Evolutionary conservation across 2,797 vertebrate genomes (phyloP).

Genomic region (Tragelaphus eurycerus): DNA sequence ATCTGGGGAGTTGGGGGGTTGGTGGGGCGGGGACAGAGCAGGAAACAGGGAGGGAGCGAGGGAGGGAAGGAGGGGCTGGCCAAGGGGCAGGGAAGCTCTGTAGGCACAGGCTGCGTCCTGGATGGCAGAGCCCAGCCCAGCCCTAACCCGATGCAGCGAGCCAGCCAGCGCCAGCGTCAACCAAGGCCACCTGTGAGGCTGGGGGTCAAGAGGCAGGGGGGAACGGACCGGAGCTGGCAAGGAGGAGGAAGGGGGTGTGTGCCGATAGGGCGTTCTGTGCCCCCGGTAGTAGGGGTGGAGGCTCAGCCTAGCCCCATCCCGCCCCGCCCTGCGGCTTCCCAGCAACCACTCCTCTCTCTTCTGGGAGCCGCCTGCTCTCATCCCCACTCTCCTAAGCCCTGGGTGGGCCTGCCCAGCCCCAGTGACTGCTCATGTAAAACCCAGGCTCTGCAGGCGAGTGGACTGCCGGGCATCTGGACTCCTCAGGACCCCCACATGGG

Average conservation of each 20-base stretch:
- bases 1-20: neutral
- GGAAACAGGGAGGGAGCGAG: too few relatives aligned
- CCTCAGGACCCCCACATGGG: too few relatives aligned
- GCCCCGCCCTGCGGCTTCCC: neutral
- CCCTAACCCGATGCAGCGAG: neutral
- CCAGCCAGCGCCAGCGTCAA: neutral
- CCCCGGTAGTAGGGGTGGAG: neutral
- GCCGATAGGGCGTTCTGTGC: neutral
- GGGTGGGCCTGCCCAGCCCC: too few relatives aligned
- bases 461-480: too few relatives aligned
- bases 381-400: neutral
- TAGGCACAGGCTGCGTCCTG: neutral
- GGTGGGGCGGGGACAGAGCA: neutral
- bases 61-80: neutral
- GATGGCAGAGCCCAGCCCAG: neutral
- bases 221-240: accelerated
- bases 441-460: too few relatives aligned
- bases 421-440: too few relatives aligned
- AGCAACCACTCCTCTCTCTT: neutral
- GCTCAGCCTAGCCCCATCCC: neutral
- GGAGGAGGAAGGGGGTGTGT: neutral
- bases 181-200: too few relatives aligned
- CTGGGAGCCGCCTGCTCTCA: too few relatives aligned
- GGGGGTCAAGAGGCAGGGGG: neutral
- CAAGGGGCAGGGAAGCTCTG: neutral